Conservation (phyloP, 2,797 vertebrate species). For the Phyllotis vaccarum region DNA sequence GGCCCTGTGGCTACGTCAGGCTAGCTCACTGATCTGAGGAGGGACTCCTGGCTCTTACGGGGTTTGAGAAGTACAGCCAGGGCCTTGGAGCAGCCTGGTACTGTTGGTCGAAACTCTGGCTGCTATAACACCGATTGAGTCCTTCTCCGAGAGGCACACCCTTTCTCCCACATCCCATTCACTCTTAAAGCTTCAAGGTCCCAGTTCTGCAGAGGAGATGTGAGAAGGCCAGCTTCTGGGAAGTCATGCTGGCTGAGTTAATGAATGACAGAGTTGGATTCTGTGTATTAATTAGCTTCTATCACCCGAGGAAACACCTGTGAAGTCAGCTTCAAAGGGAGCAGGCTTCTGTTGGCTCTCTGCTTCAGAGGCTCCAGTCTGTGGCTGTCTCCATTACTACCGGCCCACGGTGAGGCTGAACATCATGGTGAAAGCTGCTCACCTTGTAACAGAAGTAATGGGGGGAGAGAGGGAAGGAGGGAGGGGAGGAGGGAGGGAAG, state of each 20-base stretch:
- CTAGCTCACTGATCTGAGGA: neutral
- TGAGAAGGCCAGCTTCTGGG: neutral
- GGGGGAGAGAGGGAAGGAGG: neutral
- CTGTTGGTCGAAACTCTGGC: fast-evolving
- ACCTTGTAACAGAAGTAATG: too few species aligned
- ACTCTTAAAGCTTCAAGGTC: neutral
- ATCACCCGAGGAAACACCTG: neutral
- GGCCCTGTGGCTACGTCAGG: neutral
- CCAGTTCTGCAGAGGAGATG: neutral
- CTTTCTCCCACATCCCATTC: neutral
- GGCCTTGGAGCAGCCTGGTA: neutral
- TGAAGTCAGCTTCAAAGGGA: neutral
- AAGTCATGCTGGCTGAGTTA: neutral
- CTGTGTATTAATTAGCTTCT: neutral
- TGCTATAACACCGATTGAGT: neutral
- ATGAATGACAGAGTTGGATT: neutral
- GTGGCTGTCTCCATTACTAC: neutral
- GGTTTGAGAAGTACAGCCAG: neutral
- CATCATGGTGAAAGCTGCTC: neutral
- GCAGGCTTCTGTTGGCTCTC: neutral
- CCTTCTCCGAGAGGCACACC: neutral
- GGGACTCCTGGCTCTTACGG: neutral
- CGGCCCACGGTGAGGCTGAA: neutral
- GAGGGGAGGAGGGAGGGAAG: neutral
- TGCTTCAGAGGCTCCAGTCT: neutral